Percentiles rank a stretch among this genome's conserved stretches.
phyloP scores from a whole-genome alignment of 2,797 vertebrate species.

The Catamblyrhynchus diadema region DNA sequence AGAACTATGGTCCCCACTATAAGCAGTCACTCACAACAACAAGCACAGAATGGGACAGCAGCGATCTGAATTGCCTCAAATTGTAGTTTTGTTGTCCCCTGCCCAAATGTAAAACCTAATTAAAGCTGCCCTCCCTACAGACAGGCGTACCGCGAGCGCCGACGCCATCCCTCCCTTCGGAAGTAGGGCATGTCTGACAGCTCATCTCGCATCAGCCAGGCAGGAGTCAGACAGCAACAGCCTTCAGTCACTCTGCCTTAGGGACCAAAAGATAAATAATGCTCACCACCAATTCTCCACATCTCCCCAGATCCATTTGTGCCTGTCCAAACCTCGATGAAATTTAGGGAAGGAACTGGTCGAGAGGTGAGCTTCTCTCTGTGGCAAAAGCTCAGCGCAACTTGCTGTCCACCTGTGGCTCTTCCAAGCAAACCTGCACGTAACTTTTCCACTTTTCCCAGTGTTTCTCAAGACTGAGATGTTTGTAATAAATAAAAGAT shows the following conservation, averaged over 20 bases:
- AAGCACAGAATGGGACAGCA: background rate
- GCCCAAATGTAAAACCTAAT: background rate
- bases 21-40: background rate
- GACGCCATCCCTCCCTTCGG: background rate
- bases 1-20: fast-evolving
- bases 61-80: background rate
- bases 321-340: background rate
- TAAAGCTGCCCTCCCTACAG: background rate
- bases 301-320: background rate
- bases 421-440: background rate
- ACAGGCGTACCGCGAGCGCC: background rate
- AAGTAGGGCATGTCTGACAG: slow-evolving; percentile 52
- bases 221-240: slow-evolving; percentile 1
- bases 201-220: background rate
- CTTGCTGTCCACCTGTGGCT: background rate
- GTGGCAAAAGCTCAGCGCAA: fast-evolving
- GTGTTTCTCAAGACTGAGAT: fast-evolving
- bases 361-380: background rate
- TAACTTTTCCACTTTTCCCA: background rate
- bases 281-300: background rate
- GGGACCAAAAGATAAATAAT: background rate
- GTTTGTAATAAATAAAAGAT: background rate
- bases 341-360: background rate
- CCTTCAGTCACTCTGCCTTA: background rate
- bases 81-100: background rate